Evolutionary conservation across 2,797 vertebrate species (phyloP), one percentile per base, ranked within the genome.

Genomic region (Alca torda): DNA sequence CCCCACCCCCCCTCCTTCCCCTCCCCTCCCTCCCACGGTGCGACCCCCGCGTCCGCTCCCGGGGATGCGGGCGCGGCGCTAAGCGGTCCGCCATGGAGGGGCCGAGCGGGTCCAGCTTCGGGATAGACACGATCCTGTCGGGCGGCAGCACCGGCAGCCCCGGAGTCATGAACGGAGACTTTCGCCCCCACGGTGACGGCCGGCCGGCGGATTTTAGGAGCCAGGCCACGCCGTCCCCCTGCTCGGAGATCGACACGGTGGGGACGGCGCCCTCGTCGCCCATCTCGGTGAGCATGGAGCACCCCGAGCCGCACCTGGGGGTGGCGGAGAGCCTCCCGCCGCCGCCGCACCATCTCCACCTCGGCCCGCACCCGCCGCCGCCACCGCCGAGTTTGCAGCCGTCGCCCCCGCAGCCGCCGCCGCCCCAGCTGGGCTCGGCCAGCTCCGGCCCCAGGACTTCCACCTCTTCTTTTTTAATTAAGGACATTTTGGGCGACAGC

Each of bases 51-150:
- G 23, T 70, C 61, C 31, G 89, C 83, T 51, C 68, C 13, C 79
- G 80, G 96, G 97, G 98, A 99, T 99, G 99, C 98, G 98, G 98
- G 97, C 98, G 97, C 98, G 92, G 90, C 95, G 98, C 97, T 98
- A 95, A 94, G 91, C 93, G 97, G 96, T 93, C 97, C 97, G 99
- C 98, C 90, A 99, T 99, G 99, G 99, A 99, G 98, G 99, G 98
- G 98, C 98, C 99, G 97, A 99, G 99, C 98, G 99, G 99, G 97
- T 99, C 99, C 96, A 99, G 98, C 98, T 99, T 99, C 98, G 99
- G 99, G 98, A 99, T 99, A 98, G 99, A 99, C 98, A 99, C 99
- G 97, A 99, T 99, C 98, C 98, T 99, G 97, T 99, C 99, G 87
- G 97, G 98, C 35, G 98, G 98, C 90, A 98, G 98, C 96, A 98